phyloP scores from a whole-genome alignment of 2,797 vertebrate genomes.

The Gymnodraco acuticeps region DNA sequence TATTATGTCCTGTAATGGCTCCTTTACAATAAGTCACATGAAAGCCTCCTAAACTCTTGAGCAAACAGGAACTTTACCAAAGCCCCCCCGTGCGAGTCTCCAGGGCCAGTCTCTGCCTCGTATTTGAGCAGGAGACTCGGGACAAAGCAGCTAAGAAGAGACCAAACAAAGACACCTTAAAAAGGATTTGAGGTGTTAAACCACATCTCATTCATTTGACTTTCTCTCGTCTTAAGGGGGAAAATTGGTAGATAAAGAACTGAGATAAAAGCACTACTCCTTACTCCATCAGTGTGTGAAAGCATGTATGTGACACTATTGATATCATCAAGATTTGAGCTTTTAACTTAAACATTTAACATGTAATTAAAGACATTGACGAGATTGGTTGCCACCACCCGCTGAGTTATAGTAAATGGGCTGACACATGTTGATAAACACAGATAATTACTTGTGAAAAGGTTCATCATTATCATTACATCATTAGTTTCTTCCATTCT shows the following conservation, averaged over 20 bases:
- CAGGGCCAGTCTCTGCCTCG: slow-evolving; percentile 59
- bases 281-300: slow-evolving; percentile 8
- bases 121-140: slow-evolving; percentile 72
- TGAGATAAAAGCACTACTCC: slow-evolving; percentile 21
- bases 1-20: slow-evolving; percentile 56
- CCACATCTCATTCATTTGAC: slow-evolving; percentile 71
- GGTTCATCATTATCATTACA: slow-evolving; percentile 79
- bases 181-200: slow-evolving; percentile 80
- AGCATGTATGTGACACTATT: slow-evolving; percentile 15
- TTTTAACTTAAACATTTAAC: slow-evolving; percentile 54
- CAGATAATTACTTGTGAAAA: slow-evolving; percentile 79
- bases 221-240: slow-evolving; percentile 38
- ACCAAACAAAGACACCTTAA: slow-evolving; percentile 81
- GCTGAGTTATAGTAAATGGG: slow-evolving; percentile 69
- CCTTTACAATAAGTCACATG: slow-evolving; percentile 74
- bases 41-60: slow-evolving; percentile 84
- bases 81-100: slow-evolving; percentile 65
- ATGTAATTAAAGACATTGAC: slow-evolving; percentile 54
- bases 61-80: slow-evolving; percentile 83
- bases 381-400: slow-evolving; percentile 58
- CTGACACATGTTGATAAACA: slow-evolving; percentile 77
- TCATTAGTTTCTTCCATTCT: slow-evolving; percentile 75
- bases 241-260: slow-evolving; percentile 33
- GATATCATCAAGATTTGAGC: slow-evolving; percentile 26
- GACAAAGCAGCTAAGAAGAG: slow-evolving; percentile 83